Base-by-base conservation (phyloP, 2,113 vertebrate species). In the Morphnarchus princeps region DNA sequence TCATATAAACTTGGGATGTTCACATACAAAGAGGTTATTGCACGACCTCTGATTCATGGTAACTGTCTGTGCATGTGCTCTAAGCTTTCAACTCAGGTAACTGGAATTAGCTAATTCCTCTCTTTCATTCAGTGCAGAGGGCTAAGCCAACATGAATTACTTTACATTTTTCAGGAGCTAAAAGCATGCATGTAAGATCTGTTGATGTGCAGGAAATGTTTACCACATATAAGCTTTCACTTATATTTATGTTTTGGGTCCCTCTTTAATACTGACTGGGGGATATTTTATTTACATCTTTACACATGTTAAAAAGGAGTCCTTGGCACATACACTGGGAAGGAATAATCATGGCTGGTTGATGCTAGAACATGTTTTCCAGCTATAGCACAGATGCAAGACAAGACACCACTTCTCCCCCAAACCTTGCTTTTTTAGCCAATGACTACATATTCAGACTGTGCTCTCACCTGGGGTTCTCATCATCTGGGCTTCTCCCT, bases 21-120 rank as follows among this genome's bases (percentile, higher is more conserved):
- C 78, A 72, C 18, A 31, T 61, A 87, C 82, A 85, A 79, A 79
- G 74, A 70, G 38, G 76, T 89, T 83, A 49, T 77, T 96, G 86
- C 87, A 76, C 0, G 66, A 52, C 87, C 79, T 97, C 92, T 91
- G 70, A 91, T 92, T 96, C 92, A 93, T 7, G 36, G 90, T 71
- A 95, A 87, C 73, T 91, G 72, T 32, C 96, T 87, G 73, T 88
- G 95, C 87, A 80, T 82, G 87, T 95, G 96, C 87, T 61, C 40
- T 87, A 73, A 89, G 42, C 66, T 82, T 26, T 34, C 1, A 9
- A 84, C 93, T 89, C 95, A 90, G 84, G 77, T 89, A 94, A 73
- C 82, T 90, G 62, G 87, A 93, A 95, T 96, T 96, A 96, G 45
- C 36, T 95, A 91, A 96, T 96, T 94, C 95, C 58, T 63, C 87